These are phyloP conservation scores for Campaea margaritaria DNA, from an alignment of 2,888 invertebrate species.

Conservation along the genomic window DNA sequence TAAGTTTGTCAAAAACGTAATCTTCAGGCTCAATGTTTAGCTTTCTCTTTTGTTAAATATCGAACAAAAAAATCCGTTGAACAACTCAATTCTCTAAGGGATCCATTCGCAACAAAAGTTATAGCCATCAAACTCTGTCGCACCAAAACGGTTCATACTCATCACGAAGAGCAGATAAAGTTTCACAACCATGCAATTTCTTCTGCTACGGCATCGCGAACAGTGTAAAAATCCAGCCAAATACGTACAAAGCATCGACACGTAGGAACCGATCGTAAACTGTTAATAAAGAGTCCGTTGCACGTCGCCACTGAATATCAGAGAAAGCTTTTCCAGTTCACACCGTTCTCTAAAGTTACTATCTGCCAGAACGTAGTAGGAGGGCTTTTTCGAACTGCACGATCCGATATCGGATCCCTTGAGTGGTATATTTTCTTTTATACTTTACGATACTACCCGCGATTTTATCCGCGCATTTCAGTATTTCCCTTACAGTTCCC, in stretches of 20 bases:
- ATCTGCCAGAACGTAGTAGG: slow-evolving; percentile 25
- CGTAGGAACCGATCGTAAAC: slow-evolving; percentile 55
- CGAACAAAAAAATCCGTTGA: too few relatives aligned
- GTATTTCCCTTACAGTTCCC: too few relatives aligned
- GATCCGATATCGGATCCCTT: slow-evolving; percentile 8
- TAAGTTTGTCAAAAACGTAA: neutral
- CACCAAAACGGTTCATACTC: neutral
- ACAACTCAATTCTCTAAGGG: too few relatives aligned
- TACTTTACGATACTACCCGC: too few relatives aligned
- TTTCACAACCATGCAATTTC: slow-evolving; percentile 13
- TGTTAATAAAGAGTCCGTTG: slow-evolving; percentile 55
- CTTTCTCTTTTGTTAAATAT: too few relatives aligned
- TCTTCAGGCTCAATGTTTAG: too few relatives aligned
- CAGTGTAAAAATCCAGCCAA: slow-evolving; percentile 30
- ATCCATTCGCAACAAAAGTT: too few relatives aligned
- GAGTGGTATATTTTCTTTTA: neutral
- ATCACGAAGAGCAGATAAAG: slow-evolving; percentile 12
- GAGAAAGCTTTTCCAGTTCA: slow-evolving; percentile 54
- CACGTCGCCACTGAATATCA: slow-evolving; percentile 55
- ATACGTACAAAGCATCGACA: slow-evolving; percentile 44
- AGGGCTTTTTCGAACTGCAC: neutral
- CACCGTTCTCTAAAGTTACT: slow-evolving; percentile 43
- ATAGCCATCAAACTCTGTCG: neutral
- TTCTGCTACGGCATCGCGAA: neutral
- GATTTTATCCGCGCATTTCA: too few relatives aligned